Conservation (phyloP, 2,888 invertebrate species). For the Laspeyria flexula region DNA sequence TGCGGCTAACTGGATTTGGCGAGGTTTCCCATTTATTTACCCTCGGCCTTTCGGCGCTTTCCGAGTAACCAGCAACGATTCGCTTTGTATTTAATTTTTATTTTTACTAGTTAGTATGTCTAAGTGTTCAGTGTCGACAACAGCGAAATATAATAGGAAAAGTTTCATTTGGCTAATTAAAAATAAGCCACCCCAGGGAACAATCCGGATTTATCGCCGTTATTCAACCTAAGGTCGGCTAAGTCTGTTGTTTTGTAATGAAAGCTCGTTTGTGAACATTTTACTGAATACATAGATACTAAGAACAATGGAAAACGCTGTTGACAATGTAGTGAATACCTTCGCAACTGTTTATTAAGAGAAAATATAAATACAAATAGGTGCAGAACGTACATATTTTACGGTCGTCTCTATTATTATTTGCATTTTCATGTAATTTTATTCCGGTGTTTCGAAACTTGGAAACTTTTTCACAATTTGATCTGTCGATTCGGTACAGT, state of each 20-base stretch:
- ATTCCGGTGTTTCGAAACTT: conserved; percentile 9
- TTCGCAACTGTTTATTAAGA: conserved; percentile 51
- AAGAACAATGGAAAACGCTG: conserved; percentile 62
- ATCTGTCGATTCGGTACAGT: conserved; percentile 2
- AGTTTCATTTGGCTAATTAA: conserved; percentile 84
- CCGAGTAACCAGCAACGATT: conserved; percentile 42
- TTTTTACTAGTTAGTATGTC: conserved; percentile 51
- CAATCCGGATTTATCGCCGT: conserved; percentile 74
- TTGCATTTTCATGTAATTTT: conserved; percentile 13
- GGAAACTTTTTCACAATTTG: conserved; percentile 2
- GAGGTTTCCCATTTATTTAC: conserved; percentile 67
- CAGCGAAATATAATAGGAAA: conserved; percentile 76
- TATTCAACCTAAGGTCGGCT: conserved; percentile 63
- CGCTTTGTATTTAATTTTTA: conserved; percentile 74
- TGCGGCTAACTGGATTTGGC: conserved; percentile 75
- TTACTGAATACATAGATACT: conserved; percentile 55
- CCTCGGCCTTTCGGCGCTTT: conserved; percentile 53
- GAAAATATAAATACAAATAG: conserved; percentile 50
- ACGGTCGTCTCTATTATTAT: conserved; percentile 37
- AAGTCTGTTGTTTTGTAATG: conserved; percentile 63
- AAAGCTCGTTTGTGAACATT: conserved; percentile 66
- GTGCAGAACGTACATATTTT: conserved; percentile 22
- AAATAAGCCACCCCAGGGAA: conserved; percentile 74
- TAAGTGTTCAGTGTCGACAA: conserved; percentile 61
- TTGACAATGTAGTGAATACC: conserved; percentile 61